Evolutionary conservation across 2,888 invertebrate species (phyloP).

Genomic region (Tetragnatha montana): DNA sequence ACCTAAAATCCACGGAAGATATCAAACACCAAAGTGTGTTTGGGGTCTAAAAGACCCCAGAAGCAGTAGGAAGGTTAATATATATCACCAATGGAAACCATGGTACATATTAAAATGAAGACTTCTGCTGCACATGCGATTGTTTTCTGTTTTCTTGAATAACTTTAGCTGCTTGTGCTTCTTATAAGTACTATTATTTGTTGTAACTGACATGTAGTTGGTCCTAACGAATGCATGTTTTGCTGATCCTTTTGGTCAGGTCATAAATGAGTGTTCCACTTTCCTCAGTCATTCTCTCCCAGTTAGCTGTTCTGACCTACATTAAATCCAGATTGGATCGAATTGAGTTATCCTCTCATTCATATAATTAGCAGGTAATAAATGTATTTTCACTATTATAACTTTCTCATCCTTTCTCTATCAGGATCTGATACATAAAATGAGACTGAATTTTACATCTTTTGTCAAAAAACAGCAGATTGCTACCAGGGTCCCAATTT

Average conservation of each 20-base stretch:
- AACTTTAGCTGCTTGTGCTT: conserved; percentile 11
- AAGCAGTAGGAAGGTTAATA: no score
- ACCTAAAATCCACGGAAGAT: no score
- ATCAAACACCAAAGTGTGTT: no score
- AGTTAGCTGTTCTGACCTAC: conserved; percentile 92
- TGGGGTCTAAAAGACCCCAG: no score
- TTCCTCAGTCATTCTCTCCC: conserved; percentile 73
- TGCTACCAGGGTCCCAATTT: no score
- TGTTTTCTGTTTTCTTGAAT: not conserved
- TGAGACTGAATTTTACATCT: no score
- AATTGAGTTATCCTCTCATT: conserved; percentile 90
- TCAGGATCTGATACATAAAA: conserved; percentile 11
- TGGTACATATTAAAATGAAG: not conserved
- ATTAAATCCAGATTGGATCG: conserved; percentile 90
- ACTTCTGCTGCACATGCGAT: not conserved
- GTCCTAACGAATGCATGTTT: conserved; percentile 61
- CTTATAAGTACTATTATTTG: conserved; percentile 32
- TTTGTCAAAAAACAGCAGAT: no score
- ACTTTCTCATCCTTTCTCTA: conserved; percentile 60
- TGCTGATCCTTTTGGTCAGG: conserved; percentile 66
- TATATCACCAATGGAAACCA: not conserved
- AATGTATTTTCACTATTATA: conserved; percentile 68
- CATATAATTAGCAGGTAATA: conserved; percentile 93
- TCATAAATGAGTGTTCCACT: conserved; percentile 69
- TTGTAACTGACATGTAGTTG: conserved; percentile 58